These are phyloP conservation scores for Aplysia californica DNA, from an alignment of 1,140 invertebrate genomes.

Conservation along the genomic window DNA sequence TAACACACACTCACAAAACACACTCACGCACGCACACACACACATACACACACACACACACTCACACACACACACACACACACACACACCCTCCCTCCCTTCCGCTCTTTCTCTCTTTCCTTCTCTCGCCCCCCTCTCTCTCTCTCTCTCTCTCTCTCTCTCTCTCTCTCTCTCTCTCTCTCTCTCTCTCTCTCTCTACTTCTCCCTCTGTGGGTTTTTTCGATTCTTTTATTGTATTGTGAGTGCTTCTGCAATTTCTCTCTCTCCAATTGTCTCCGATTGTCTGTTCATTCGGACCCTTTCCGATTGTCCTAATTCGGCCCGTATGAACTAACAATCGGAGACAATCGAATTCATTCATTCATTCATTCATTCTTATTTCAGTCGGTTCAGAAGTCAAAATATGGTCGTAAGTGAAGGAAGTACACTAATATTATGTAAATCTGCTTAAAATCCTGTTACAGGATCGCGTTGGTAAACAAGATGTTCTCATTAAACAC, in stretches of 20 bases:
- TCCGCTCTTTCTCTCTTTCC: constrained; percentile 19
- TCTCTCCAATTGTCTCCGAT: too few species aligned
- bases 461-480: too few species aligned
- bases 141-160: not conserved
- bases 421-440: too few species aligned
- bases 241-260: not conserved
- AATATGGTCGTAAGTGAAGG: too few species aligned
- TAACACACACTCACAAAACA: too few species aligned
- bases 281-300: not conserved
- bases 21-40: too few species aligned
- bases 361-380: not conserved
- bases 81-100: constrained; percentile 19
- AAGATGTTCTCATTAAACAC: too few species aligned
- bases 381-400: not conserved
- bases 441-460: too few species aligned
- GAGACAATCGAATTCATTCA: not conserved
- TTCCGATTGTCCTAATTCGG: not conserved
- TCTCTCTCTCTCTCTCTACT: not conserved
- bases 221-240: not conserved
- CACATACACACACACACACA: too few species aligned
- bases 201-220: too few species aligned
- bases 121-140: not conserved
- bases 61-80: not conserved
- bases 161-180: constrained; percentile 1
- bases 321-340: not conserved